Evolutionary conservation across 1,140 invertebrate species (phyloP).

Genomic region (Procambarus clarkii): DNA sequence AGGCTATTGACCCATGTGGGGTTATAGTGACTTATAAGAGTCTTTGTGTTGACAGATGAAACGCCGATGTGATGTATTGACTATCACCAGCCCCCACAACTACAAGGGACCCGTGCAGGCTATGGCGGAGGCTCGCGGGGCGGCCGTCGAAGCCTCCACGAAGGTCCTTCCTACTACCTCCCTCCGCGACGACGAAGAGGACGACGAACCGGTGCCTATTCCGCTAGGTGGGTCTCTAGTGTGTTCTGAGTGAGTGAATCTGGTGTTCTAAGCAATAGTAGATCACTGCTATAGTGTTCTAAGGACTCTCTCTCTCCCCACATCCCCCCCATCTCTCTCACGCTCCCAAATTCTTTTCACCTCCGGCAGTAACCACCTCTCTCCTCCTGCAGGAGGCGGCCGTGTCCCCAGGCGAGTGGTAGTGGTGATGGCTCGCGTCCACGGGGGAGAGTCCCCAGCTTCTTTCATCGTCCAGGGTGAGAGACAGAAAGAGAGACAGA

Average conservation of each 20-base stretch:
- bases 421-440: constrained; percentile 77
- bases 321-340: not conserved
- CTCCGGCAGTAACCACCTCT: not conserved
- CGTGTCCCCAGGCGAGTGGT: constrained; percentile 55
- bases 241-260: too few relatives aligned
- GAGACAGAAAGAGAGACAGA: not conserved
- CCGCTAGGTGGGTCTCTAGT: not conserved
- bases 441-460: constrained; percentile 79
- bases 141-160: not conserved
- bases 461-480: constrained; percentile 80
- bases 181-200: not conserved
- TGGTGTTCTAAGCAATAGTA: too few relatives aligned
- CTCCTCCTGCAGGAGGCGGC: not conserved
- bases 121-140: not conserved
- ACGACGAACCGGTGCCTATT: not conserved
- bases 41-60: not conserved
- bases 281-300: too few relatives aligned
- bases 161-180: not conserved
- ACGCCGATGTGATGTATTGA: constrained; percentile 12
- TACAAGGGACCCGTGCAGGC: not conserved
- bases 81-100: constrained; percentile 8
- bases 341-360: too few relatives aligned
- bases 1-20: too few relatives aligned
- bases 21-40: too few relatives aligned
- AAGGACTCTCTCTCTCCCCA: not conserved